Base-by-base conservation (phyloP, 2,888 invertebrate species). In the Thymelicus lineola region DNA sequence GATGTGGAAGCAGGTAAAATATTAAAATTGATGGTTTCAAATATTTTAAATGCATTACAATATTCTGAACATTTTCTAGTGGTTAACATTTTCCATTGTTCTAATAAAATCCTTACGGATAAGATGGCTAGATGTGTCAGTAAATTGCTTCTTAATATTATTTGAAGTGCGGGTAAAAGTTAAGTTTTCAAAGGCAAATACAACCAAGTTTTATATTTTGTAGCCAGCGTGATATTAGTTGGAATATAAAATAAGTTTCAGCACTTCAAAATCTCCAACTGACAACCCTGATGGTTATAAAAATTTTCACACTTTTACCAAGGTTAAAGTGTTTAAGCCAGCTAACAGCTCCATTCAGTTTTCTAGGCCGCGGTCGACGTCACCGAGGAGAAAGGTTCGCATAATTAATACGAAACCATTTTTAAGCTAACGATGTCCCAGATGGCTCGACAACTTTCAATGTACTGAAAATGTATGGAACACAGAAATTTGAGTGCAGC, bases 351-450 rank as follows among this genome's bases (percentile, higher is more conserved):
- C 10, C 55, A 64, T 64, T 55, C 55, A 38, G 55, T 55, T 53
- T 55, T 64, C 42, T 38, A 64, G 64, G 64, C 53, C 64, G 55
- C 64, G 64, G 17, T 50, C 48, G 48, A 17, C 48, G 48, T 50
- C 7, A n/a, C 48, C 48, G 38, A 53, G 64, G 53, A 55, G 20
- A 42, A 55, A 55, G 55, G 42, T 38, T 42, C 38, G 64, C 53
- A 64, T 64, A 53, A 64, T 64, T 53, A 64, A 64, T 55, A 53
- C 20, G 42, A 64, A 64, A 64, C 64, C 64, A 55, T 64, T 64
- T 64, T 64, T 64, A 36, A 64, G 55, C 53, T 64, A 55, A 64
- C 64, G 55, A 64, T 42, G 55, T 64, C 64, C 64, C 64, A 55
- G 53, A 38, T 55, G 64, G 42, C 64, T 42, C 55, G 55, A 50